A percentile compares a stretch with the other conserved stretches of the same genome.
phyloP scores from a whole-genome alignment of 2,797 vertebrate genomes.

The Eulemur rubriventer region DNA sequence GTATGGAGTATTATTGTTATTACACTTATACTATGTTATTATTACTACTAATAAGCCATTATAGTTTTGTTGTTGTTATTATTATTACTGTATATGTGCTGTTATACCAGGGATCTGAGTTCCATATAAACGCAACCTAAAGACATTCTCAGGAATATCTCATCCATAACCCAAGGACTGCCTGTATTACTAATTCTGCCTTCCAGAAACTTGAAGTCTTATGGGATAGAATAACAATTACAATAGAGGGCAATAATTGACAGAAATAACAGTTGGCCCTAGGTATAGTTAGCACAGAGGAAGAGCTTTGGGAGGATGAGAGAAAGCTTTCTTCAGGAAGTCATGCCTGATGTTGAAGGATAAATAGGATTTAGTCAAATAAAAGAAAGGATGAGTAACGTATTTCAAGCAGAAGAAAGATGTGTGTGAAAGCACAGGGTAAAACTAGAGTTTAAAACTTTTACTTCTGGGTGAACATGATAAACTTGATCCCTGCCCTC shows the following conservation, averaged over 20 bases:
- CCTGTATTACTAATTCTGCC: not conserved
- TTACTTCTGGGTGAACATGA: not conserved
- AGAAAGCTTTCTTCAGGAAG: not conserved
- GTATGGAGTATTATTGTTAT: too few relatives aligned
- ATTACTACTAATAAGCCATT: not conserved
- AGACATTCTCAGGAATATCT: not conserved
- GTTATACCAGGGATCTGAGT: not conserved
- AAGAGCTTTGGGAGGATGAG: not conserved
- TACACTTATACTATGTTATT: not conserved
- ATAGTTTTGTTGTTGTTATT: not conserved
- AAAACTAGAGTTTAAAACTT: not conserved
- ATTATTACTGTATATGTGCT: not conserved
- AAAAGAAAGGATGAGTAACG: not conserved
- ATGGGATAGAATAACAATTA: not conserved
- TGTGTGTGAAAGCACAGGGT: not conserved
- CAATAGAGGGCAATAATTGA: not conserved
- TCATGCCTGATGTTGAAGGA: not conserved
- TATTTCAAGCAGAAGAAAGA: not conserved
- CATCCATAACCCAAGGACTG: too few relatives aligned
- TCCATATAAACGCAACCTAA: not conserved
- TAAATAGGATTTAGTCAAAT: slow-evolving; percentile 28
- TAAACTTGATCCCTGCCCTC: not conserved
- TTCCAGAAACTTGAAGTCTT: not conserved
- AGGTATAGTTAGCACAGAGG: not conserved
- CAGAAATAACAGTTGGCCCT: not conserved